Evolutionary conservation across 2,888 invertebrate genomes (phyloP).

Genomic region (Atherix ibis): DNA sequence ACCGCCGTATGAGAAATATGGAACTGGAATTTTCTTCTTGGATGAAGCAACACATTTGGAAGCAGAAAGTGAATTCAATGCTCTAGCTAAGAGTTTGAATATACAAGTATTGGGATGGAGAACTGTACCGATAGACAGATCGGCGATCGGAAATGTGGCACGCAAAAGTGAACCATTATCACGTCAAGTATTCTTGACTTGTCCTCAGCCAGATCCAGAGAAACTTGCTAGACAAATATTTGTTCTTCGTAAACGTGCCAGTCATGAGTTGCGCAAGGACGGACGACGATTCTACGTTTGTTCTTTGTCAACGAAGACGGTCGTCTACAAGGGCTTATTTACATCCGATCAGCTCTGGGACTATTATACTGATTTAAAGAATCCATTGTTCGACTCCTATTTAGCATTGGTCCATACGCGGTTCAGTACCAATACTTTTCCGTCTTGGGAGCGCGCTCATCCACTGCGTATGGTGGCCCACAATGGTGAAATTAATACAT

Average conservation of each 20-base stretch:
- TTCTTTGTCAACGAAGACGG: slow-evolving; percentile 73
- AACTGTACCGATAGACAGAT: slow-evolving; percentile 75
- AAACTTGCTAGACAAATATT: slow-evolving; percentile 55
- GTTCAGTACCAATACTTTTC: slow-evolving; percentile 99
- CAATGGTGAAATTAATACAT: slow-evolving; percentile 98
- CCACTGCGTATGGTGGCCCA: slow-evolving; percentile 86
- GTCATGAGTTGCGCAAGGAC: slow-evolving; percentile 71
- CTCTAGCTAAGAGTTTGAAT: slow-evolving; percentile 62
- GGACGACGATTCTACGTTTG: slow-evolving; percentile 91
- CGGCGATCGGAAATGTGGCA: slow-evolving; percentile 81
- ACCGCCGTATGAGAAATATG: slow-evolving; percentile 80
- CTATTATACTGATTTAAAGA: slow-evolving; percentile 51
- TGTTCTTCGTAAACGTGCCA: slow-evolving; percentile 81
- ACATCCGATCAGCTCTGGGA: slow-evolving; percentile 84
- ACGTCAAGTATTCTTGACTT: slow-evolving; percentile 80
- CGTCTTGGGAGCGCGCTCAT: slow-evolving; percentile 98
- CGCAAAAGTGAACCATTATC: slow-evolving; percentile 89
- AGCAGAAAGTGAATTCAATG: slow-evolving; percentile 65
- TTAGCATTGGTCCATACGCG: slow-evolving; percentile 93
- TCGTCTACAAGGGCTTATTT: slow-evolving; percentile 96
- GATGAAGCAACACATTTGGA: slow-evolving; percentile 67
- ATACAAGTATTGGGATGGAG: slow-evolving; percentile 86
- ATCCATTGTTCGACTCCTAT: slow-evolving; percentile 81
- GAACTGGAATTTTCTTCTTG: slow-evolving; percentile 91
- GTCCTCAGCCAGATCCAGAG: slow-evolving; percentile 33